Conservation (phyloP, 2,888 invertebrate species). For the Pyrrhosoma nymphula region DNA sequence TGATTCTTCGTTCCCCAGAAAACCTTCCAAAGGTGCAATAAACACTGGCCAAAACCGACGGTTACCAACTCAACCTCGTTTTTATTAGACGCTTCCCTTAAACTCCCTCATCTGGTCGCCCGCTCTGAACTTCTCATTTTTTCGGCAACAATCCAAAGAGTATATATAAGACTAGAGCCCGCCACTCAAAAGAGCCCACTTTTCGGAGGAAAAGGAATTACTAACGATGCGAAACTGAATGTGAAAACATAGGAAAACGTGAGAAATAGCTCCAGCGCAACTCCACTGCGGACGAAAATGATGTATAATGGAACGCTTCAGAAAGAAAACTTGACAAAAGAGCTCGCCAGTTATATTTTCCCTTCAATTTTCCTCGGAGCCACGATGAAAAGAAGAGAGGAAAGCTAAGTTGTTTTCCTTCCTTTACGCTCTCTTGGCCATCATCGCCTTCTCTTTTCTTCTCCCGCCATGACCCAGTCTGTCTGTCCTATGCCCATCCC, state of each 20-base stretch:
- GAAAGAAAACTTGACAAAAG: not conserved
- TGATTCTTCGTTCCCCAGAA: too few species aligned
- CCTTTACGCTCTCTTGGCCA: constrained; percentile 16
- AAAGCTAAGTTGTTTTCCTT: not conserved
- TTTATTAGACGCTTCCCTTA: not conserved
- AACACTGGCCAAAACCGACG: not conserved
- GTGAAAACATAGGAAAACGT: not conserved
- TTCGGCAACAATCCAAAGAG: not conserved
- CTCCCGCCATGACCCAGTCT: not conserved
- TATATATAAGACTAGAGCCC: not conserved
- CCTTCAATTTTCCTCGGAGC: constrained; percentile 2
- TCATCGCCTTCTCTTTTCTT: not conserved
- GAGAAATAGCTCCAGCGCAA: not conserved
- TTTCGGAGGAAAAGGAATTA: not conserved
- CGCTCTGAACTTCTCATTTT: not conserved
- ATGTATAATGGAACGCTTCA: not conserved
- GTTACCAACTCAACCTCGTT: not conserved
- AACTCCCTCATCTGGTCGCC: not conserved
- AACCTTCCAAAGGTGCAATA: too few species aligned
- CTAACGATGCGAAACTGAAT: not conserved
- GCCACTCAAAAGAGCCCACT: not conserved
- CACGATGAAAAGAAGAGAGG: not conserved
- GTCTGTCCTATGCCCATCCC: not conserved
- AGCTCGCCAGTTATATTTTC: not conserved
- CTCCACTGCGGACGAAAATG: not conserved